Base-by-base conservation (phyloP, 2,888 invertebrate species). In the Bhutanitis thaidina region DNA sequence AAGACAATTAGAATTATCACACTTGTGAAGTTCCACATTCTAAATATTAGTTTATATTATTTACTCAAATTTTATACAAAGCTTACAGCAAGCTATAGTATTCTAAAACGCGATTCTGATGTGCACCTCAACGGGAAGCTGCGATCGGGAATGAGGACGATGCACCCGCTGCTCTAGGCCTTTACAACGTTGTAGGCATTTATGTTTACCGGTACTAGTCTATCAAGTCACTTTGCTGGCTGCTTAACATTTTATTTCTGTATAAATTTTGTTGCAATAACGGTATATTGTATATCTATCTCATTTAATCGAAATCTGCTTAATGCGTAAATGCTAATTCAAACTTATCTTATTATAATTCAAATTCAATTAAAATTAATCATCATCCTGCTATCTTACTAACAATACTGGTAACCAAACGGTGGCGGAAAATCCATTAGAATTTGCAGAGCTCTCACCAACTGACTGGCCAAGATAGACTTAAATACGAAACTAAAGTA, bases 91-190 rank as follows among this genome's bases (percentile, higher is more conserved):
- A 25, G 36, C 25, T 20, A 10, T 39, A 44, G 53, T 44, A 41
- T 49, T 44, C 49, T 40, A 53, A 44, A 36, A 50, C 43, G 40
- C 47, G 48, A 47, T 43, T 47, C 43, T 51, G 38, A 53, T 53
- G 53, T 56, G 63, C 62, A 59, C 52, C 53, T 60, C 69, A 66
- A 68, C 62, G 61, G 66, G 71, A 74, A 69, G 65, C 65, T 61
- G 61, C 60, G 60, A 60, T 68, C 69, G 64, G 74, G 74, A 76
- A 71, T 69, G 77, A 57, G 84, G 70, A 64, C 83, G 62, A 76
- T 84, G 83, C 76, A 71, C 84, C 65, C 65, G 55, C 64, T 60
- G 61, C 57, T 64, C 61, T 56, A 65, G 64, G 65, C 64, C 15
- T 43, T 25, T 34, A 43, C 47, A 34, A 27, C 41, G 58, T 41